Evolutionary conservation across 2,888 invertebrate genomes (phyloP).

Genomic region (Hyppa rectilinea): DNA sequence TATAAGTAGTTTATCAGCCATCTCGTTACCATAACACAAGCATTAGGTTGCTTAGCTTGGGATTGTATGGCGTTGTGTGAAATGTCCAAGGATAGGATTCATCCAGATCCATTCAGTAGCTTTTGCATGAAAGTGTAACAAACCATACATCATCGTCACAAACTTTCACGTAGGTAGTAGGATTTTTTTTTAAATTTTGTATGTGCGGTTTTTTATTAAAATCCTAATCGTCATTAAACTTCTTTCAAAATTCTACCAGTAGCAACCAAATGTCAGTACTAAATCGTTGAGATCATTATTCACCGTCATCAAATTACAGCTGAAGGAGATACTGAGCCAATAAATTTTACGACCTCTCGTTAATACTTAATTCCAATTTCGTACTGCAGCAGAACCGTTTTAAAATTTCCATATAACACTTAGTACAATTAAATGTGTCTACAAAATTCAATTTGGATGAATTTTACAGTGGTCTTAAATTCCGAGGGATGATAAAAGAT

Average conservation of each 20-base stretch:
- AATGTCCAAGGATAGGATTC: too few species aligned
- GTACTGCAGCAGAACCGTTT: conserved; percentile 34
- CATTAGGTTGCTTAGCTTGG: too few species aligned
- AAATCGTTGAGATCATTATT: conserved; percentile 16
- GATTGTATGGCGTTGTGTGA: too few species aligned
- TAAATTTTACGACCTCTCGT: conserved; percentile 43
- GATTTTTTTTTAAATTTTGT: too few species aligned
- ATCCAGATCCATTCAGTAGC: too few species aligned
- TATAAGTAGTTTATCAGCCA: too few species aligned
- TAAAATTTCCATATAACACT: conserved; percentile 58
- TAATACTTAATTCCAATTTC: conserved; percentile 41
- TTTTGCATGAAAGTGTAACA: too few species aligned
- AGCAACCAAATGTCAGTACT: conserved; percentile 4
- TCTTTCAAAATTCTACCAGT: too few species aligned
- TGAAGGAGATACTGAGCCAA: conserved; percentile 22
- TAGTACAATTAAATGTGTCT: conserved; percentile 53
- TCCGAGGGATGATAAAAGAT: conserved; percentile 62
- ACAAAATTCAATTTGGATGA: conserved; percentile 62
- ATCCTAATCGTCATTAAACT: neutral
- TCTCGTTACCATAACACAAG: too few species aligned
- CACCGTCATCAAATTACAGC: conserved; percentile 23
- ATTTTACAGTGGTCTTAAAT: conserved; percentile 63
- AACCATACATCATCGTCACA: too few species aligned
- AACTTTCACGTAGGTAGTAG: too few species aligned
- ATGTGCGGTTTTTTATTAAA: neutral